Evolutionary conservation across 2,888 invertebrate genomes (phyloP).

Genomic region (Ernsta delagoae): DNA sequence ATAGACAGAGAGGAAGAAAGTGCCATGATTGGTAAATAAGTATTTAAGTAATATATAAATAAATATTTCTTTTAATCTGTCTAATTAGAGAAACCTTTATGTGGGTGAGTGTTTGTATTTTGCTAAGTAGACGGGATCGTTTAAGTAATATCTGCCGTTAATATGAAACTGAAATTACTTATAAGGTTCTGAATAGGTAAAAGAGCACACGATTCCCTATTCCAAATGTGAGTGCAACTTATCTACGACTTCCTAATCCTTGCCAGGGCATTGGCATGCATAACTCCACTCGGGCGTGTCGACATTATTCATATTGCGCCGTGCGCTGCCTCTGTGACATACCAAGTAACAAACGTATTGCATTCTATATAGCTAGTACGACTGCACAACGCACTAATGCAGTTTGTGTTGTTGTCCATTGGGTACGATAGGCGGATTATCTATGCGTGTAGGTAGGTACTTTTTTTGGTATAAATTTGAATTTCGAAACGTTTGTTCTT

Average conservation of each 20-base stretch:
- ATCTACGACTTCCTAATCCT: conserved; percentile 41
- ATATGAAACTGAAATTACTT: too few relatives aligned
- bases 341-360: conserved; percentile 57
- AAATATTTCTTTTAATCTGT: too few relatives aligned
- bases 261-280: conserved; percentile 59
- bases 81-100: too few relatives aligned
- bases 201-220: neutral
- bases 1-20: too few relatives aligned
- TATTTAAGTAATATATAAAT: too few relatives aligned
- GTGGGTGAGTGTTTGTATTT: neutral
- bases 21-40: too few relatives aligned
- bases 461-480: too few relatives aligned
- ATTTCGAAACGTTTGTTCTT: too few relatives aligned
- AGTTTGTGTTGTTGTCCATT: neutral
- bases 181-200: neutral
- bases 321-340: conserved; percentile 58
- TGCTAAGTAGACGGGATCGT: too few relatives aligned
- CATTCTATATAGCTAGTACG: conserved; percentile 21
- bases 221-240: conserved; percentile 16
- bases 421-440: neutral
- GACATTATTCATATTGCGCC: conserved; percentile 62
- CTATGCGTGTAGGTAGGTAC: neutral
- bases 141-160: too few relatives aligned
- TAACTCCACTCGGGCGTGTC: conserved; percentile 59
- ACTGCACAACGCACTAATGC: conserved; percentile 15